Evolutionary conservation across 2,113 vertebrate species (phyloP).

Genomic region (Cyanoramphus novaezelandiae): DNA sequence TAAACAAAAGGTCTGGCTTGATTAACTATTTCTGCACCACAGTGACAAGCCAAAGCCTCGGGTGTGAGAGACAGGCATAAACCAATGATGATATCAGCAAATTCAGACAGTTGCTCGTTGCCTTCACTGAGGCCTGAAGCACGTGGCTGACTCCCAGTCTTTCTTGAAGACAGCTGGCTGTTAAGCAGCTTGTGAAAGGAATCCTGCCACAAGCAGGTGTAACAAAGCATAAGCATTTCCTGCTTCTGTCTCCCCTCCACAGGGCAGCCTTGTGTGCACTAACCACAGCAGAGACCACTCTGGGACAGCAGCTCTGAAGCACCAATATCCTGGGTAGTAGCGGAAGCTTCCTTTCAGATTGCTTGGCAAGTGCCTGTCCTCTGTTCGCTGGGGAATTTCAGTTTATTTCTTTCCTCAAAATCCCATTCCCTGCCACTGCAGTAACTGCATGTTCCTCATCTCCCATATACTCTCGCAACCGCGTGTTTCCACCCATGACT

Average conservation of each 20-base stretch:
- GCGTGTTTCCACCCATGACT: not conserved
- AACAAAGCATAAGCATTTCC: not conserved
- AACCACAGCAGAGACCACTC: not conserved
- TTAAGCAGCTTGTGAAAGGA: not conserved
- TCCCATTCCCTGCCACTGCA: not conserved
- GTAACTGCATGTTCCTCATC: not conserved
- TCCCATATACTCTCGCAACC: not conserved
- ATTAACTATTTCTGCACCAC: not conserved
- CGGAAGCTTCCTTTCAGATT: not conserved
- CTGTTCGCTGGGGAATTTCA: not conserved
- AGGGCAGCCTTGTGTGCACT: fast-evolving
- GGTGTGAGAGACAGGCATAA: not conserved
- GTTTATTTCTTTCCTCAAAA: not conserved
- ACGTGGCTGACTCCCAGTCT: not conserved
- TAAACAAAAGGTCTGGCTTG: not conserved
- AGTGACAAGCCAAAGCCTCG: not conserved
- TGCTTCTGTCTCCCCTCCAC: fast-evolving
- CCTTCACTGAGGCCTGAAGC: not conserved
- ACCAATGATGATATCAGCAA: not conserved
- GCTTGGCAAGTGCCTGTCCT: not conserved
- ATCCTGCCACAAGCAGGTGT: not conserved
- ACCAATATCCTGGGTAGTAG: not conserved
- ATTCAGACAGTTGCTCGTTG: not conserved
- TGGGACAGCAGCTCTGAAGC: not conserved
- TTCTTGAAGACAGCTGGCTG: not conserved